phyloP scores from a whole-genome alignment of 2,888 invertebrate species.

The Gibbula magus region DNA sequence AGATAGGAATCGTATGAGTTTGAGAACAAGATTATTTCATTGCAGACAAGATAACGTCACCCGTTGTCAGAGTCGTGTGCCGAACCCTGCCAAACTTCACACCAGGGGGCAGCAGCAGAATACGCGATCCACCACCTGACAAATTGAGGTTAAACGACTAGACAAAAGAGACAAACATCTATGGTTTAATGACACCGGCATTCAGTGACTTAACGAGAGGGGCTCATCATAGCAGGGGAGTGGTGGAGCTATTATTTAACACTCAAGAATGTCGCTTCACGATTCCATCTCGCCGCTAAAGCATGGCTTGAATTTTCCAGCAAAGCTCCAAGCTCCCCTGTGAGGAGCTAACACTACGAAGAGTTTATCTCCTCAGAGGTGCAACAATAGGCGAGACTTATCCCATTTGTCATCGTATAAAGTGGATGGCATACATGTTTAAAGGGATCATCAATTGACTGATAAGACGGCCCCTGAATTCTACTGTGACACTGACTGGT shows the following conservation, averaged over 20 bases:
- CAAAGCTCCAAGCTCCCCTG: background rate
- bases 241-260: background rate
- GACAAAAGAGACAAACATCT: background rate
- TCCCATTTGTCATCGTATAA: constrained; percentile 2
- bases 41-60: background rate
- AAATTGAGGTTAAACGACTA: background rate
- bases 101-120: constrained; percentile 1
- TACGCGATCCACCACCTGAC: background rate
- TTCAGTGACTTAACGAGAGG: background rate
- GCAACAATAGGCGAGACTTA: background rate
- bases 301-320: background rate
- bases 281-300: background rate
- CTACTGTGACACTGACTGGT: background rate
- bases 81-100: background rate
- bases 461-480: constrained; percentile 3
- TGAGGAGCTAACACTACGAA: background rate
- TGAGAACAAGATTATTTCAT: background rate
- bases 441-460: constrained; percentile 8
- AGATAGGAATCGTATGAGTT: no score
- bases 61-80: constrained; percentile 5
- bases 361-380: background rate
- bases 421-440: constrained; percentile 2
- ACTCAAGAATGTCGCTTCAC: background rate
- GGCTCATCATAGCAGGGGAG: background rate
- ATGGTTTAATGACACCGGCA: background rate